Evolutionary conservation across 1,140 invertebrate genomes (phyloP).

Genomic region (Tetramorium parvispinum): DNA sequence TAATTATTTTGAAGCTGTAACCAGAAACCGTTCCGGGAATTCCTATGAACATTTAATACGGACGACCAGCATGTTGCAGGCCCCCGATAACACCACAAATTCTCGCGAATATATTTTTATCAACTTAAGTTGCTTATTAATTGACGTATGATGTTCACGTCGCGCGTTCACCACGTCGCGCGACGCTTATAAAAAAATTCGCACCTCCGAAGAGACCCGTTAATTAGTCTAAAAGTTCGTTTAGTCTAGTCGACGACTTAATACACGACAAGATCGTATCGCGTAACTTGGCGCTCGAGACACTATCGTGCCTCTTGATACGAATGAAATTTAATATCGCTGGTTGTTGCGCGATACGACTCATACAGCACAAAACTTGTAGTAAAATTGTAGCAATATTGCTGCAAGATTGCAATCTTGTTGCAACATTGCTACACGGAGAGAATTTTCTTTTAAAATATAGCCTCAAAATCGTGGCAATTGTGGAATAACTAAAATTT

Average conservation of each 20-base stretch:
- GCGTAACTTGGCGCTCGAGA: too few species aligned
- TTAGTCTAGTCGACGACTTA: conserved; percentile 33
- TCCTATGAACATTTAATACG: background rate
- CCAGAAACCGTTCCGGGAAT: background rate
- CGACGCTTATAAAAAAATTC: conserved; percentile 26
- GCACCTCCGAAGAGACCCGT: background rate
- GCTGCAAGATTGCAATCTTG: too few species aligned
- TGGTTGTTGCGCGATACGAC: background rate
- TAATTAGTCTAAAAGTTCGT: conserved; percentile 41
- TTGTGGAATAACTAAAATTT: too few species aligned
- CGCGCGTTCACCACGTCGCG: background rate
- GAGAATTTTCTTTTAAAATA: too few species aligned
- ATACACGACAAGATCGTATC: background rate
- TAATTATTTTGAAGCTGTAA: background rate
- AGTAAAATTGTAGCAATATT: too few species aligned
- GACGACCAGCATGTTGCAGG: background rate
- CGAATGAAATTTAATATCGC: conserved; percentile 3
- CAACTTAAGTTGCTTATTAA: conserved; percentile 39
- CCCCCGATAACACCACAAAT: background rate
- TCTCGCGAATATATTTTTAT: background rate
- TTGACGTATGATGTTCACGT: conserved; percentile 21
- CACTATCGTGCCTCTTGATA: too few species aligned
- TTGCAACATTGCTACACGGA: too few species aligned
- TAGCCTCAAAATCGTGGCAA: too few species aligned
- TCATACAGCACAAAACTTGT: too few species aligned